Percentiles rank a stretch among this genome's conserved stretches.
Evolutionary conservation across 2,888 invertebrate genomes (phyloP).

Genomic region (Buathra laborator): DNA sequence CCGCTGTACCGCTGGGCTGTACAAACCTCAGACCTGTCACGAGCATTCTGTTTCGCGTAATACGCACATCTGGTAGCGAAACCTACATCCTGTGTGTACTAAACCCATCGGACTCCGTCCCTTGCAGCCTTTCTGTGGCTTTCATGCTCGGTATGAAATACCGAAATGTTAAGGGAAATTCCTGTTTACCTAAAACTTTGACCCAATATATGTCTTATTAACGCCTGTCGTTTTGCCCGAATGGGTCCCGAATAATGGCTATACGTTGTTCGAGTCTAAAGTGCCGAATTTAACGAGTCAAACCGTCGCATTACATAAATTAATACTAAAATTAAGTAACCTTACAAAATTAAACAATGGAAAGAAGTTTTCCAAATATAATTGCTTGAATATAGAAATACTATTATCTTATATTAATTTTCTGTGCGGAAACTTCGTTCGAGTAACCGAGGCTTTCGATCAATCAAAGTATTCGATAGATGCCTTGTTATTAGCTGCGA

Average conservation of each 20-base stretch:
- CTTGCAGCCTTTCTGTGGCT: background rate
- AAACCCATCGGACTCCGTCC: conserved; percentile 30
- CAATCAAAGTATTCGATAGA: conserved; percentile 46
- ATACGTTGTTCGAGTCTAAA: no score
- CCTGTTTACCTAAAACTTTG: background rate
- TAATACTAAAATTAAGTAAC: no score
- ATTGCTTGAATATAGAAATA: no score
- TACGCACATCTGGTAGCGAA: conserved; percentile 52
- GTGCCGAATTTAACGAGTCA: no score
- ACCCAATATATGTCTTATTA: background rate
- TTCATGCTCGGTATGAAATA: background rate
- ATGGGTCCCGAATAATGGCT: no score
- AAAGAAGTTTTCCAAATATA: no score
- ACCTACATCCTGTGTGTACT: conserved; percentile 17
- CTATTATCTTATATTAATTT: background rate
- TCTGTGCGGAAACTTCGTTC: background rate
- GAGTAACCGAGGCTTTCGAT: conserved; percentile 28
- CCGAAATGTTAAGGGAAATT: background rate
- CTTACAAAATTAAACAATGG: no score
- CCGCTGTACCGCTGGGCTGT: conserved; percentile 42
- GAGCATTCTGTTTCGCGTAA: conserved; percentile 61
- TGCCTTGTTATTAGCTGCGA: conserved; percentile 55
- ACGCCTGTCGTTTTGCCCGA: background rate
- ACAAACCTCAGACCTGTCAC: conserved; percentile 66
- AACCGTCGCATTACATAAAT: no score